A percentile compares a stretch with the other conserved stretches of the same genome.
These are phyloP conservation scores for Diplolepis rosae DNA, from an alignment of 2,888 invertebrate species.

Conservation along the genomic window DNA sequence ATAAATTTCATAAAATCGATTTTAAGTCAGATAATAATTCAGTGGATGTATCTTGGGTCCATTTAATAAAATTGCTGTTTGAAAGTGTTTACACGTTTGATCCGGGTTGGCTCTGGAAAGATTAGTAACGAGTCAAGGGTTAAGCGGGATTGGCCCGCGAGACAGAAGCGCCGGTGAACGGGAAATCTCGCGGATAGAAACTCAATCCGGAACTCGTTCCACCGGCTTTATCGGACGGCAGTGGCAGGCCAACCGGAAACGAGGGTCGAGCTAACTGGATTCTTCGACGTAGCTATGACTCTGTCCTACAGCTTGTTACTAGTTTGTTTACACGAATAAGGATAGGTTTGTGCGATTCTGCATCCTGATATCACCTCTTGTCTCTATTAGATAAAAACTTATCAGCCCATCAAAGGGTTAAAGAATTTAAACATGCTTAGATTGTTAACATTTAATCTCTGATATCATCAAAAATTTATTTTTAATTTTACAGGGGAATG, in stretches of 20 bases:
- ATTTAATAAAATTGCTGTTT: not conserved
- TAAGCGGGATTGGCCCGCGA: not conserved
- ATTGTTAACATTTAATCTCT: not conserved
- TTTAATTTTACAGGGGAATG: too few species aligned
- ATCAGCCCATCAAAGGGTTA: constrained; percentile 10
- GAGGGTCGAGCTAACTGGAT: constrained; percentile 45
- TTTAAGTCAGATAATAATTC: too few species aligned
- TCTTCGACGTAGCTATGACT: constrained; percentile 43
- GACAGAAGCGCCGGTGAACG: constrained; percentile 32
- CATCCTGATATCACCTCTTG: constrained; percentile 5
- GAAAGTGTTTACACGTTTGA: not conserved
- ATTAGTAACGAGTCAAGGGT: not conserved
- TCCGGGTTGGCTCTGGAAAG: not conserved
- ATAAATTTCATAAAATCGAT: too few species aligned
- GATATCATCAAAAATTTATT: not conserved
- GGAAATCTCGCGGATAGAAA: constrained; percentile 47
- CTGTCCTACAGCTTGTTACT: constrained; percentile 18
- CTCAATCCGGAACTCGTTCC: constrained; percentile 49
- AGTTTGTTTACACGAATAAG: constrained; percentile 23
- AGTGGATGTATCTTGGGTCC: too few species aligned
- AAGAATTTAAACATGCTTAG: constrained; percentile 1
- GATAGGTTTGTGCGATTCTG: constrained; percentile 17
- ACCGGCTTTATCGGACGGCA: constrained; percentile 46
- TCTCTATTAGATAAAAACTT: constrained; percentile 14
- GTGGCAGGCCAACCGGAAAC: constrained; percentile 48